Evolutionary conservation across 2,113 vertebrate species (phyloP), one percentile per base, ranked within the genome.

Genomic region (Entosphenus tridentatus): DNA sequence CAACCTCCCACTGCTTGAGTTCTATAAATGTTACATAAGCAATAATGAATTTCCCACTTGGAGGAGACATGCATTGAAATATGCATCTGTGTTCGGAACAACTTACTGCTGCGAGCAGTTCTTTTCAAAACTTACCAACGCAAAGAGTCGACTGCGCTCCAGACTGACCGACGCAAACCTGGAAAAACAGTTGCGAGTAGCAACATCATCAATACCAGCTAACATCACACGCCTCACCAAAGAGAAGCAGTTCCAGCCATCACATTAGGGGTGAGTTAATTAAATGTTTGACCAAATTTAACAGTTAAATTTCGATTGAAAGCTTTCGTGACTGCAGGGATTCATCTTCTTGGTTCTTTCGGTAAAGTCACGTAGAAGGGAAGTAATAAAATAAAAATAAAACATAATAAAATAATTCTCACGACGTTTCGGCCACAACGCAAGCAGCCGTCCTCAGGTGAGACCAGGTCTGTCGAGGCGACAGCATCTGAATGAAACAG

Each of bases 51-150:
- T 77, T 73, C 75, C 70, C 59, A 69, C 71, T 73, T 59, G 77
- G 75, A 78, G 73, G 71, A 76, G 76, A 73, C 75, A 75, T 75
- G 78, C 67, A 71, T 9, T 72, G 56, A 76, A 74, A 74, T 74
- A 74, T 76, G 77, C 74, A 69, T 79, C 77, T 73, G 14, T 73
- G 65, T 74, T 75, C 73, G 70, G 56, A 72, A 76, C 72, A 67
- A 73, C 71, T 3, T 74, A 71, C 70, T 73, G 69, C 65, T 75
- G 74, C 73, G 71, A 77, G 70, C 72, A 73, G 67, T 77, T 71
- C 69, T 74, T 72, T 75, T 76, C 75, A 75, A 75, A 76, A 73
- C 69, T 70, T 18, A 73, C 56, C 16, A 74, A 9, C 56, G 62
- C 62, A 65, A 65, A 65, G 62, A 65, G 8, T 65, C 69, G 68